A percentile compares a stretch with the other conserved stretches of the same genome.
Conservation (phyloP, 92 coral and sea anemone species). For the Palythoa heliodiscus region DNA sequence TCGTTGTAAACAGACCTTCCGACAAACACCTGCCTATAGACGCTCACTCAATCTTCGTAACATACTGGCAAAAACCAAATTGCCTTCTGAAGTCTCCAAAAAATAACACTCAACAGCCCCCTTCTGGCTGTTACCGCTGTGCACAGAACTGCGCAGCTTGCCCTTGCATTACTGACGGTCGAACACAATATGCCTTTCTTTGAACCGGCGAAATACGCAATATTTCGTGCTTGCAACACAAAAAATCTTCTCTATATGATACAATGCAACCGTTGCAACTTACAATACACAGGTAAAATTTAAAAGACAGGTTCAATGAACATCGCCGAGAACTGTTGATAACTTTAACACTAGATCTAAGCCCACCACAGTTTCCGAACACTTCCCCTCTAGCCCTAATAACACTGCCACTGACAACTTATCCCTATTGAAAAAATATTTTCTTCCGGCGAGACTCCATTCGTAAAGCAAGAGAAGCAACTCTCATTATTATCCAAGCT, state of each 20-base stretch:
- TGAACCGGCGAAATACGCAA: constrained; percentile 24
- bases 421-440: constrained; percentile 30
- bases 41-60: too few relatives aligned
- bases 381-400: background rate
- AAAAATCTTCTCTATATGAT: constrained; percentile 30
- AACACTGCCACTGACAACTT: constrained; percentile 25
- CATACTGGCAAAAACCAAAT: too few relatives aligned
- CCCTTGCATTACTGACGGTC: too few relatives aligned
- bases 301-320: constrained; percentile 27
- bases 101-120: too few relatives aligned
- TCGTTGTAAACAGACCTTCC: too few relatives aligned
- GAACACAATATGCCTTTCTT: background rate
- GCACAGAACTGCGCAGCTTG: too few relatives aligned
- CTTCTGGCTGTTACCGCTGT: too few relatives aligned
- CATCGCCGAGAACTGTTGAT: constrained; percentile 19
- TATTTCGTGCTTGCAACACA: constrained; percentile 19
- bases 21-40: too few relatives aligned
- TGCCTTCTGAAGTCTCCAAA: too few relatives aligned
- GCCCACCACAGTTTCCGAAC: background rate
- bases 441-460: constrained; percentile 31
- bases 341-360: constrained; percentile 34
- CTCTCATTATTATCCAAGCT: background rate
- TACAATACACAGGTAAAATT: constrained; percentile 13
- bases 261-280: constrained; percentile 23
- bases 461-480: constrained; percentile 40